Percentiles rank a stretch among this genome's conserved stretches.
phyloP scores from a whole-genome alignment of 2,113 vertebrate genomes.

The Chiloscyllium plagiosum region DNA sequence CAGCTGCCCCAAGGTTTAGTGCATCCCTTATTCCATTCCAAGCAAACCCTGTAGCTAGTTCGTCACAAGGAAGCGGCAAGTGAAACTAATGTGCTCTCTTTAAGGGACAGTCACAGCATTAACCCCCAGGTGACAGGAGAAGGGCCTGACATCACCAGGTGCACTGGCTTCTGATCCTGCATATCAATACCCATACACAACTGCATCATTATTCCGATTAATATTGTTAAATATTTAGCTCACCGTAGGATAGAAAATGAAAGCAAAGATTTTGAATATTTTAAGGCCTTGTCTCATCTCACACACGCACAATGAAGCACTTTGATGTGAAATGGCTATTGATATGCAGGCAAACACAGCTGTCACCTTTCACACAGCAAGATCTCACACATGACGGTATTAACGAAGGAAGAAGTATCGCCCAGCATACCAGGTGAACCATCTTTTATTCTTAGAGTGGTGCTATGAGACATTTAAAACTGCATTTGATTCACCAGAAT shows the following conservation, averaged over 20 bases:
- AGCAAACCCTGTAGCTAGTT: not conserved
- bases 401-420: not conserved
- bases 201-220: slow-evolving; percentile 8
- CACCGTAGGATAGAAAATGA: slow-evolving; percentile 17
- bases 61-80: not conserved
- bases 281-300: not conserved
- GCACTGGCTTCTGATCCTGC: not conserved
- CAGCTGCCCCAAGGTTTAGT: too few species aligned
- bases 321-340: not conserved
- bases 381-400: not conserved
- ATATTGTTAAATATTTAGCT: not conserved
- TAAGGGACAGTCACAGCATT: not conserved
- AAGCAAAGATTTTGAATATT: slow-evolving; percentile 15
- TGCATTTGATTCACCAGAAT: not conserved
- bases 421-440: not conserved
- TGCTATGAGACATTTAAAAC: not conserved
- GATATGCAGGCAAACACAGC: slow-evolving; percentile 7
- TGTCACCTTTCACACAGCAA: slow-evolving; percentile 10
- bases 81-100: not conserved
- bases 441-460: not conserved
- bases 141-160: not conserved
- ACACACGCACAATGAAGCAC: slow-evolving; percentile 1
- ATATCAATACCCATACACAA: not conserved
- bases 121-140: not conserved
- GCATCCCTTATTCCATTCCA: not conserved